Evolutionary conservation across 1,140 invertebrate species (phyloP), one percentile per base, ranked within the genome.

Genomic region (Brachionus calyciflorus): DNA sequence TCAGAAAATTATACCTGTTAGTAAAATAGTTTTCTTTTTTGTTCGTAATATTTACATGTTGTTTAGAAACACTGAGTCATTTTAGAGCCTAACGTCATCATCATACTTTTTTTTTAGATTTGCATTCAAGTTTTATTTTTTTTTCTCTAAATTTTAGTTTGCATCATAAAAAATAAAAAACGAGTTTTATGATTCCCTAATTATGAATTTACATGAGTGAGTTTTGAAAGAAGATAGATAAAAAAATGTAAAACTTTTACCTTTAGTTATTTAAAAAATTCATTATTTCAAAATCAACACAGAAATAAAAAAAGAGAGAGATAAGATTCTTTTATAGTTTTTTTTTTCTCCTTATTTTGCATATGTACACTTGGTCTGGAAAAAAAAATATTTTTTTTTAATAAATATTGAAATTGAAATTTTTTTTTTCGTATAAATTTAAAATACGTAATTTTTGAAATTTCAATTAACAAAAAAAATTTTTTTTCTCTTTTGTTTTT

Each of bases 121-220:
- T n/a, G 9, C 33, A 37, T 37, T 3, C 9, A 37, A 37, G 9
- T 37, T 37, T 37, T 9, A 37, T 37, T 37, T 9, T 37, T 37
- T 37, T 37, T 5, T 37, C 33, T n/a, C n/a, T n/a, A n/a, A n/a
- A n/a, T n/a, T n/a, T n/a, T n/a, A n/a, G 55, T 60, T 60, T 60
- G 55, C 55, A 60, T 60, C 55, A 60, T 60, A 60, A 60, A 60
- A 49, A 49, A 37, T 37, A 37, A 37, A 37, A 37, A 37, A 37
- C 9, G 17, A 60, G 37, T 17, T 60, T 60, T 60, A 60, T 33
- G 30, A 37, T 60, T 60, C 55, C 37, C 33, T 60, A 37, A 60
- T 60, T 33, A 60, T 60, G 55, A 60, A 60, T 60, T 60, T 60
- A 17, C 55, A 60, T 60, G 55, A 28, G 37, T n/a, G n/a, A n/a